Percentiles rank a stretch among this genome's conserved stretches.
Evolutionary conservation across 2,797 vertebrate species (phyloP).

Genomic region (Odontamblyopus lacepedii): DNA sequence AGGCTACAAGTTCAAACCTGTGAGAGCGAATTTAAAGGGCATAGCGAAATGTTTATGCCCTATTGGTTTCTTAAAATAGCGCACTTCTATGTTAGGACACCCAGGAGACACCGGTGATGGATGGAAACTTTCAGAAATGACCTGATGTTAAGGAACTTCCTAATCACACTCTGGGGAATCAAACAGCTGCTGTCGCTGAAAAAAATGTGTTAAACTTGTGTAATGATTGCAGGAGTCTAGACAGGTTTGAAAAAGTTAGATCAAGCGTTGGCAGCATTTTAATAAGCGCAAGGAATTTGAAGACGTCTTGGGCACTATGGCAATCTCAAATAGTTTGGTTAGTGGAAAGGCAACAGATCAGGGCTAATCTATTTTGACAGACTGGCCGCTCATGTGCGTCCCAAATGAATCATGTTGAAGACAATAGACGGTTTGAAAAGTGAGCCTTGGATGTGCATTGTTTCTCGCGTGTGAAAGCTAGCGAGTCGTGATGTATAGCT

Average conservation of each 20-base stretch:
- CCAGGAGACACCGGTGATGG: conserved; percentile 41
- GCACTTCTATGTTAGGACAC: conserved; percentile 26
- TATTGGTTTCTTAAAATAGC: conserved; percentile 40
- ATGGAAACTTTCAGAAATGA: conserved; percentile 43
- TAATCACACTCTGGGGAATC: conserved; percentile 30
- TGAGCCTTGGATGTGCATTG: conserved; percentile 19
- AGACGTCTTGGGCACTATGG: neutral
- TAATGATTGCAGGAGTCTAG: conserved; percentile 5
- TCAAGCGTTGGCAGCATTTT: conserved; percentile 6
- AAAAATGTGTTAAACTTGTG: neutral
- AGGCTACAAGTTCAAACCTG: conserved; percentile 18
- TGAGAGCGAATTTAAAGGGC: conserved; percentile 39
- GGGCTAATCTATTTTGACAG: conserved; percentile 49
- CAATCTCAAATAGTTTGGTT: conserved; percentile 19
- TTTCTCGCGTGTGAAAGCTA: conserved; percentile 10
- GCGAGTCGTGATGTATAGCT: conserved; percentile 20
- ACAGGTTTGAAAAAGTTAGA: conserved; percentile 9
- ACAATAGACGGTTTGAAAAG: conserved; percentile 27
- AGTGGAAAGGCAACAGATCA: conserved; percentile 56
- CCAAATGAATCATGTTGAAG: conserved; percentile 44
- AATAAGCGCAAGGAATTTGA: conserved; percentile 10
- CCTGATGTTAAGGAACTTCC: conserved; percentile 23
- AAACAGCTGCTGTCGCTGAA: conserved; percentile 20
- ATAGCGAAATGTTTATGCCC: conserved; percentile 22
- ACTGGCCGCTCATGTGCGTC: conserved; percentile 25